phyloP scores from a whole-genome alignment of 2,888 invertebrate genomes.

The Dasypolia templi region DNA sequence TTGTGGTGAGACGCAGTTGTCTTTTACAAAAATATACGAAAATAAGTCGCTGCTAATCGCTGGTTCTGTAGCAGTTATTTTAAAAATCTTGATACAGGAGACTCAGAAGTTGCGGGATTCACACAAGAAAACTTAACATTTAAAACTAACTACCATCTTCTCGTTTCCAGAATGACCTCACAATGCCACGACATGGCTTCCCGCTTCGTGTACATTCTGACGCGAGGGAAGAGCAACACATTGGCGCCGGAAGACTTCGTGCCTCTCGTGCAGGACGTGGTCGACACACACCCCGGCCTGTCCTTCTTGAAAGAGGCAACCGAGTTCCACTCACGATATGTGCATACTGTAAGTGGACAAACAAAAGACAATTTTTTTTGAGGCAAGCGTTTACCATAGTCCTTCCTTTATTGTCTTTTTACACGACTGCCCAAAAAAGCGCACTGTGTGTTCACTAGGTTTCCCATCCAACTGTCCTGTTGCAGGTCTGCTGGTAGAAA shows the following conservation, averaged over 20 bases:
- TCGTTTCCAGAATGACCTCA: constrained; percentile 92
- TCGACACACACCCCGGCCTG: constrained; percentile 99
- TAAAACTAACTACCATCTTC: constrained; percentile 10
- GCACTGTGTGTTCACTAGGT: not conserved
- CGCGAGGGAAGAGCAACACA: constrained; percentile 92
- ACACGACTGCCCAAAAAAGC: no score
- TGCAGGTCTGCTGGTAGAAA: not conserved
- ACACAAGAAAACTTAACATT: not conserved
- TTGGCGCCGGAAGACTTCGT: constrained; percentile 97
- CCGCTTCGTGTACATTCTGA: constrained; percentile 96
- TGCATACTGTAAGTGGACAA: constrained; percentile 95
- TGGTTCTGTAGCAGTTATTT: not conserved
- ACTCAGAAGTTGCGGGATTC: not conserved
- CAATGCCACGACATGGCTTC: constrained; percentile 97
- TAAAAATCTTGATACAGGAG: not conserved
- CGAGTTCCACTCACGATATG: constrained; percentile 99
- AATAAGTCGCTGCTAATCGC: fast-evolving
- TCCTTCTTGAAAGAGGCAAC: constrained; percentile 99
- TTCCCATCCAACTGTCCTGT: not conserved
- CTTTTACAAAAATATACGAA: not conserved
- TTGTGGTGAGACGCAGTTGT: not conserved
- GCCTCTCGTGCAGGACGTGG: constrained; percentile 98
- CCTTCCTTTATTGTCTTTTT: not conserved
- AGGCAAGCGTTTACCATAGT: not conserved
- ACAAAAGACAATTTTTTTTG: not conserved